phyloP scores from a whole-genome alignment of 2,113 vertebrate species.

The Malurus cyaneus region DNA sequence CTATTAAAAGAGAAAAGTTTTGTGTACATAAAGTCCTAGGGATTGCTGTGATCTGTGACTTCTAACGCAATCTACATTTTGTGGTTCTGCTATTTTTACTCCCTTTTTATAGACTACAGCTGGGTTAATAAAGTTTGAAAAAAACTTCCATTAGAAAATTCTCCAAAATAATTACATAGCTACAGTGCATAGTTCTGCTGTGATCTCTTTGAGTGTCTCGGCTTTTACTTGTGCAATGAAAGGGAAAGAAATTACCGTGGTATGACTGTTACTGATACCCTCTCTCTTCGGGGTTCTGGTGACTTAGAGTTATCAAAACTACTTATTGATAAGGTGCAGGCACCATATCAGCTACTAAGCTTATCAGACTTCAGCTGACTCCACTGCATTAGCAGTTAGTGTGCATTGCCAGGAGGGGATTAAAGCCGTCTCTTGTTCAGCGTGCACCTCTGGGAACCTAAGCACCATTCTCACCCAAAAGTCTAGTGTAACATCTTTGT shows the following conservation, averaged over 20 bases:
- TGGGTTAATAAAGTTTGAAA: not conserved
- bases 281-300: not conserved
- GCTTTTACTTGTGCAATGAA: not conserved
- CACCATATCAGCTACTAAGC: not conserved
- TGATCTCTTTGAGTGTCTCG: not conserved
- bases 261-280: not conserved
- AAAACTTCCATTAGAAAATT: not conserved
- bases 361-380: not conserved
- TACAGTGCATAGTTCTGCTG: not conserved
- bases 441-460: not conserved
- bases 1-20: not conserved
- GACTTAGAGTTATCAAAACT: not conserved
- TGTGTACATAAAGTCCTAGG: not conserved
- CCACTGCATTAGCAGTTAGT: not conserved
- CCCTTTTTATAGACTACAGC: not conserved
- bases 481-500: not conserved
- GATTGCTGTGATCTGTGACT: not conserved
- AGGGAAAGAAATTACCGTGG: not conserved
- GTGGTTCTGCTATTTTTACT: not conserved
- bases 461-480: not conserved
- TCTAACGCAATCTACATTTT: not conserved
- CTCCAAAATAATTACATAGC: not conserved
- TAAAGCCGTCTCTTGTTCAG: not conserved
- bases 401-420: rapidly evolving
- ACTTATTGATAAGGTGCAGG: not conserved